Evolutionary conservation across 37 sponge, comb jelly and placozoan species (phyloP).

Genomic region (Tethya wilhelma): DNA sequence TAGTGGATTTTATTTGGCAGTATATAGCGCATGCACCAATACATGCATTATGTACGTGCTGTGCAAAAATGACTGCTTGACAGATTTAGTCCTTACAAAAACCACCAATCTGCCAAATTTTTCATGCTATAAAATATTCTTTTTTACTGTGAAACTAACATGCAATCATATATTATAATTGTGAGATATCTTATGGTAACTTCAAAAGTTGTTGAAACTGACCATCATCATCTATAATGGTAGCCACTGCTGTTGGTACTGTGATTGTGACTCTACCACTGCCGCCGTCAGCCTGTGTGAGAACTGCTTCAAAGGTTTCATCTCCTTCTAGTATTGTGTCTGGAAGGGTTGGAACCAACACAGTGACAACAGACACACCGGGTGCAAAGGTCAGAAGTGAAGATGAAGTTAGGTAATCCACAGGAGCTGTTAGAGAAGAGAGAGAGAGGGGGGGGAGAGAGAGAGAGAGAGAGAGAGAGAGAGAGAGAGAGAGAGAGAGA

Average conservation of each 20-base stretch:
- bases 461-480: background rate
- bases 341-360: background rate
- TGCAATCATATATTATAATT: background rate
- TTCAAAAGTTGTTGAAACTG: too few relatives aligned
- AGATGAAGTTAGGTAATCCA: background rate
- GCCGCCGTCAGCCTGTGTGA: background rate
- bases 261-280: background rate
- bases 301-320: background rate
- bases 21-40: too few relatives aligned
- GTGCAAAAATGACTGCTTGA: too few relatives aligned
- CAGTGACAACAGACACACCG: background rate
- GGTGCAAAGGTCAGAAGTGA: background rate
- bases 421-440: background rate
- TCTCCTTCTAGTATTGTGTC: background rate
- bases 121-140: too few relatives aligned
- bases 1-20: too few relatives aligned
- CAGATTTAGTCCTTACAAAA: too few relatives aligned
- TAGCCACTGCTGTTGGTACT: background rate
- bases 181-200: background rate
- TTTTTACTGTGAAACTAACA: too few relatives aligned
- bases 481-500: background rate
- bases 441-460: background rate
- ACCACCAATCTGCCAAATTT: too few relatives aligned
- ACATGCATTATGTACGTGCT: too few relatives aligned
- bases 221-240: background rate